A percentile compares a stretch with the other conserved stretches of the same genome.
phyloP scores from a whole-genome alignment of 2,113 vertebrate species.

The Chaetops frenatus region DNA sequence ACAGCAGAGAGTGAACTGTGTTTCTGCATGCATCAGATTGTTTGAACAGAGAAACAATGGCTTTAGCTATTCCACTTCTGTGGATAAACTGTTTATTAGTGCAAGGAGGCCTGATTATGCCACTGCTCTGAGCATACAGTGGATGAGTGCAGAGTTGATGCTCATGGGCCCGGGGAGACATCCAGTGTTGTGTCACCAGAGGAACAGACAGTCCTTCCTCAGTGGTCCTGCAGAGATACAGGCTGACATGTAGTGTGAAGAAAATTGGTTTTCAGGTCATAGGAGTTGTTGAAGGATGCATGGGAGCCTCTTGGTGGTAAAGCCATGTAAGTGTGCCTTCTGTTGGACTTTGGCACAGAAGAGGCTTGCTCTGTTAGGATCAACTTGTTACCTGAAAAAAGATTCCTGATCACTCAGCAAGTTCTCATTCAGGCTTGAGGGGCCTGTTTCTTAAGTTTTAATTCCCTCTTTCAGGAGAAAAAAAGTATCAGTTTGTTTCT shows the following conservation, averaged over 20 bases:
- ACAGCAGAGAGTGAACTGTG: not conserved
- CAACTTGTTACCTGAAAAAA: not conserved
- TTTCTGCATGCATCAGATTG: not conserved
- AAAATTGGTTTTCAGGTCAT: not conserved
- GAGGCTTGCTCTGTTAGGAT: not conserved
- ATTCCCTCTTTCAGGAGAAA: not conserved
- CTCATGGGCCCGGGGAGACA: not conserved
- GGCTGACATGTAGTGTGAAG: not conserved
- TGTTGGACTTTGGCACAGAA: not conserved
- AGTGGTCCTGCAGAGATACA: fast-evolving
- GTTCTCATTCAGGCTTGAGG: not conserved
- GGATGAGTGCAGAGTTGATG: too few relatives aligned
- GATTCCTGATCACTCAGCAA: not conserved
- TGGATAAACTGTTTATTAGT: not conserved
- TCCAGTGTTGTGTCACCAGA: not conserved
- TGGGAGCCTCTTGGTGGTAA: not conserved
- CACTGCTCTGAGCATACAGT: not conserved
- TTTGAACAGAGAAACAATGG: not conserved
- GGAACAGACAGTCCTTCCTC: not conserved
- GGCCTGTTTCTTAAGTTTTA: not conserved
- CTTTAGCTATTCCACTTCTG: not conserved
- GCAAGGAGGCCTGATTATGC: not conserved
- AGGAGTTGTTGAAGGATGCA: not conserved
- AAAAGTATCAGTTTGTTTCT: not conserved
- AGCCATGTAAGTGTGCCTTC: not conserved